phyloP scores from a whole-genome alignment of 2,888 invertebrate species.

The Pteria penguin region DNA sequence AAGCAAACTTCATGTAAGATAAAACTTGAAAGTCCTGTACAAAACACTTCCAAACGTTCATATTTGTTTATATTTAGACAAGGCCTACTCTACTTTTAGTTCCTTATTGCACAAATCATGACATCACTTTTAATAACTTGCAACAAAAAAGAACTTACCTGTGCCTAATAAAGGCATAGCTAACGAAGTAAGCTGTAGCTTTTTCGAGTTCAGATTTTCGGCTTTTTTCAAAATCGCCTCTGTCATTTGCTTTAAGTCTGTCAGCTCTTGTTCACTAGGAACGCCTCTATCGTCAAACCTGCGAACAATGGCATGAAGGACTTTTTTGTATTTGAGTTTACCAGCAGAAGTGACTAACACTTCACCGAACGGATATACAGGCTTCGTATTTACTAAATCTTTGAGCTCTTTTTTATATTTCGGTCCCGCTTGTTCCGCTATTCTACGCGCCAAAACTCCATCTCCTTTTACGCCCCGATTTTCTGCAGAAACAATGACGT shows the following conservation, averaged over 20 bases:
- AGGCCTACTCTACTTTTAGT: no score
- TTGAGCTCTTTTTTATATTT: background rate
- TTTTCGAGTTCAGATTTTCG: background rate
- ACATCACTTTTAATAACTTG: no score
- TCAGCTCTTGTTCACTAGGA: background rate
- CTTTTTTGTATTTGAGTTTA: background rate
- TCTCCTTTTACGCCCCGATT: background rate
- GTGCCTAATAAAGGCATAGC: constrained; percentile 11
- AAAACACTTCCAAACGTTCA: no score
- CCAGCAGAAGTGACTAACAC: background rate
- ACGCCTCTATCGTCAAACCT: background rate
- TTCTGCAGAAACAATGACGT: constrained; percentile 8
- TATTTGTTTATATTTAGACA: no score
- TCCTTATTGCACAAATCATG: no score
- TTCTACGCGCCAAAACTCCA: background rate
- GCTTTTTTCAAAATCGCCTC: background rate
- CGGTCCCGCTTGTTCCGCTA: background rate
- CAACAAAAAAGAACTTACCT: no score
- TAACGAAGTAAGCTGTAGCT: background rate
- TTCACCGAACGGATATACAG: background rate
- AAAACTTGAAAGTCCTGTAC: no score
- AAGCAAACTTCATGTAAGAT: no score
- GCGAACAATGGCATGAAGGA: background rate
- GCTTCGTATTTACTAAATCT: background rate
- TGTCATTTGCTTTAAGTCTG: background rate